Evolutionary conservation across 2,113 vertebrate genomes (phyloP).

Genomic region (Eudyptes chrysolophus): DNA sequence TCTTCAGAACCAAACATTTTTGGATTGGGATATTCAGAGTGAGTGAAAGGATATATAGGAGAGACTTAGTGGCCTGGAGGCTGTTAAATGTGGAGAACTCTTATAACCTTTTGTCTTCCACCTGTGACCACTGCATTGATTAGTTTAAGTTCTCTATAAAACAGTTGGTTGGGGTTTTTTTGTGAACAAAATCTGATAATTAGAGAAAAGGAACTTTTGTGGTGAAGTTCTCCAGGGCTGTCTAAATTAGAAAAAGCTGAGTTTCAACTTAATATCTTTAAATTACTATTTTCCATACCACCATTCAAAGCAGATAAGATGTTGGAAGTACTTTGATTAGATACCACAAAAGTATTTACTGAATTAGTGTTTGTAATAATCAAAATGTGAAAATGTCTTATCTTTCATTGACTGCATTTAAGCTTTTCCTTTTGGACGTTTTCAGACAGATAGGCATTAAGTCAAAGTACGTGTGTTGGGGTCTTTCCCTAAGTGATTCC

Average conservation of each 20-base stretch:
- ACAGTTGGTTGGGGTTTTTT: too few relatives aligned
- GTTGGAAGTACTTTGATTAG: background rate
- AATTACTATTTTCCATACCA: background rate
- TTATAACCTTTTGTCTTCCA: background rate
- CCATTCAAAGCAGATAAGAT: background rate
- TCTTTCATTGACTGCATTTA: background rate
- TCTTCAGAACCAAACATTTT: background rate
- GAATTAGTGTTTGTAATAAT: background rate
- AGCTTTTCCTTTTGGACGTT: background rate
- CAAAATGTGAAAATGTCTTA: background rate
- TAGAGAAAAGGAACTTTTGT: background rate
- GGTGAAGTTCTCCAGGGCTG: background rate
- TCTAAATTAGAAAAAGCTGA: background rate
- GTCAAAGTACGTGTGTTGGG: background rate
- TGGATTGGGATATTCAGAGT: background rate
- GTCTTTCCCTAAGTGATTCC: background rate
- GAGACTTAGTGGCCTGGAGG: background rate
- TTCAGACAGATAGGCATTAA: background rate
- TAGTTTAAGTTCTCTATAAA: background rate
- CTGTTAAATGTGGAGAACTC: background rate
- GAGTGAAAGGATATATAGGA: background rate
- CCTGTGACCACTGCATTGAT: background rate
- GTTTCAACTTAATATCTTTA: background rate
- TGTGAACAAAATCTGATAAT: background rate
- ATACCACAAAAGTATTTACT: background rate